These are phyloP conservation scores for Eustalomyia histrio DNA, from an alignment of 2,888 invertebrate genomes.

Conservation along the genomic window DNA sequence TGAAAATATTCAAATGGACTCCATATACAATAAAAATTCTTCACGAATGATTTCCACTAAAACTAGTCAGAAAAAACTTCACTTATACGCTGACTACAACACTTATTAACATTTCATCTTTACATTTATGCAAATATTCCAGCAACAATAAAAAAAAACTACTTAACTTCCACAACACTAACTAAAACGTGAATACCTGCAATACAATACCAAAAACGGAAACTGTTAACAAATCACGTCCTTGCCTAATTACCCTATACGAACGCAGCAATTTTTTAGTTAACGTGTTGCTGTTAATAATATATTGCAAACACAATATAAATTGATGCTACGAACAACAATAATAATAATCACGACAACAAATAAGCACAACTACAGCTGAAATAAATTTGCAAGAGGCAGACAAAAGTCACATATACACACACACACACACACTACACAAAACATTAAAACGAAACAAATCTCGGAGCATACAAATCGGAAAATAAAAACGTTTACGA, in stretches of 20 bases:
- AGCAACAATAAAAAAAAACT: neutral
- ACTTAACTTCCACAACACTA: neutral
- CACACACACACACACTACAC: slow-evolving; percentile 2
- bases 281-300: slow-evolving; percentile 65
- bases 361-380: slow-evolving; percentile 28
- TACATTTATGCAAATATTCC: neutral
- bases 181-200: neutral
- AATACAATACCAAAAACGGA: slow-evolving; percentile 44
- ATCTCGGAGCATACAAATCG: slow-evolving; percentile 32
- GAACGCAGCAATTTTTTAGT: slow-evolving; percentile 53
- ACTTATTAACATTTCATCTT: too few species aligned
- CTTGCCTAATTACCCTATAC: slow-evolving; percentile 64
- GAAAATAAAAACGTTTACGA: slow-evolving; percentile 44
- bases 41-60: too few species aligned
- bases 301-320: slow-evolving; percentile 61
- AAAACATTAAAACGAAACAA: slow-evolving; percentile 2
- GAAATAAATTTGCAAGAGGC: slow-evolving; percentile 29
- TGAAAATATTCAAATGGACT: too few species aligned
- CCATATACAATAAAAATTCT: too few species aligned
- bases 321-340: slow-evolving; percentile 53
- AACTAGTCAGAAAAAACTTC: too few species aligned
- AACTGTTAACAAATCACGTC: slow-evolving; percentile 65
- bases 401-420: neutral
- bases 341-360: slow-evolving; percentile 35
- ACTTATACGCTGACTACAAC: too few species aligned